Conservation (phyloP, 2,113 vertebrate genomes). For the Gasterosteus nipponicus region DNA sequence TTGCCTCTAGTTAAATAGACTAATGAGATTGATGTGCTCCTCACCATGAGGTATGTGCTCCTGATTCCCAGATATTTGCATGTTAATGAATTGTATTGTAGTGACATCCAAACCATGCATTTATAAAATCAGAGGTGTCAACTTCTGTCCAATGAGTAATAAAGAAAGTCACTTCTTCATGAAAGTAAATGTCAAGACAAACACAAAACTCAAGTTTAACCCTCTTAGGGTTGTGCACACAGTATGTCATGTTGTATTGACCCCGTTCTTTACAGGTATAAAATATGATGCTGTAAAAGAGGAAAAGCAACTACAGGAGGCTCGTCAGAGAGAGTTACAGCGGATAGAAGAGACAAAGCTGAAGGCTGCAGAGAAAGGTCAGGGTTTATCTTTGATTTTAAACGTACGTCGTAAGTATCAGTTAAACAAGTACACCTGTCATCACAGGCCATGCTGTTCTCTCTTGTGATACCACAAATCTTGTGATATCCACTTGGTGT, state of each 20-base stretch:
- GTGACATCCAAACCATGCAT: neutral
- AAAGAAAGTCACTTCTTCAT: slow-evolving; percentile 35
- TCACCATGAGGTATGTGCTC: neutral
- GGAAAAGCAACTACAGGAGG: slow-evolving; percentile 90
- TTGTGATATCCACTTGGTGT: neutral
- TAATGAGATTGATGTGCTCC: neutral
- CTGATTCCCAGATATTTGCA: neutral
- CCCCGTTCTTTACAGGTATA: slow-evolving; percentile 83
- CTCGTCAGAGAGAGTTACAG: slow-evolving; percentile 91
- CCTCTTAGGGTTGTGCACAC: neutral
- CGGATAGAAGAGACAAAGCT: slow-evolving; percentile 96
- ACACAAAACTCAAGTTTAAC: neutral
- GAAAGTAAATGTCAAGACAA: slow-evolving; percentile 23
- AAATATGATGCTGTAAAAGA: slow-evolving; percentile 96
- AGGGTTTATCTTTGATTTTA: slow-evolving; percentile 42
- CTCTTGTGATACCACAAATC: too few relatives aligned
- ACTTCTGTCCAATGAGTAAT: neutral
- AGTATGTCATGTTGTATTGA: neutral
- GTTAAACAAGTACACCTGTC: too few relatives aligned
- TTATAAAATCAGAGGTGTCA: neutral
- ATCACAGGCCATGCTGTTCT: too few relatives aligned
- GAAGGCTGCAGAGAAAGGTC: slow-evolving; percentile 92
- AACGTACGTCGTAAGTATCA: too few relatives aligned
- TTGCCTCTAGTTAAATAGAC: neutral
- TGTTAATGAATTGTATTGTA: neutral